A percentile compares a stretch with the other conserved stretches of the same genome.
Conservation (phyloP, 2,888 invertebrate species). For the Cephus pygmeus region DNA sequence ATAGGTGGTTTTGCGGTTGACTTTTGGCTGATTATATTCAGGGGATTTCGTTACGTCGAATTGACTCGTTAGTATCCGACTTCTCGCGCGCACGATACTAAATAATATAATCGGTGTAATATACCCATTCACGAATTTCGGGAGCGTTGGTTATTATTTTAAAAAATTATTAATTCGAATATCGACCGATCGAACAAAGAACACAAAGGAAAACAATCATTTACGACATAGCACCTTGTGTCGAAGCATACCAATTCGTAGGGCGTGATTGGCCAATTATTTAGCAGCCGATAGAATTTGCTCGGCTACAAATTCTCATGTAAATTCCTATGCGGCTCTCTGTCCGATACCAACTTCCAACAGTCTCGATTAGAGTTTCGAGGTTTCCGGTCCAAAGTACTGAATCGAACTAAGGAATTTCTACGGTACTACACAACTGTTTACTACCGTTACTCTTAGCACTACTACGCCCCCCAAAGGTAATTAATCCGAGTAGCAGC, state of each 20-base stretch:
- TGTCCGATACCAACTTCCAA: not conserved
- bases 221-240: not conserved
- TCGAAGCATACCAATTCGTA: not conserved
- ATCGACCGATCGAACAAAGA: not conserved
- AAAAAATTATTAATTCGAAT: not conserved
- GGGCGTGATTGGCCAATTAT: not conserved
- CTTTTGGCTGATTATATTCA: not conserved
- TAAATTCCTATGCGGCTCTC: not conserved
- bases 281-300: not conserved
- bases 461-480: not conserved
- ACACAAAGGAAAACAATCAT: not conserved
- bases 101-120: not conserved
- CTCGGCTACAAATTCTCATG: not conserved
- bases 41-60: not conserved
- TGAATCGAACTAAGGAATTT: not conserved
- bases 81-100: not conserved
- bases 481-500: not conserved
- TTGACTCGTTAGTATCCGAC: not conserved
- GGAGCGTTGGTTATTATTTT: not conserved
- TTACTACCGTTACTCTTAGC: not conserved
- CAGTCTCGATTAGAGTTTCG: not conserved
- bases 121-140: not conserved
- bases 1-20: not conserved
- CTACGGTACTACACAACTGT: not conserved
- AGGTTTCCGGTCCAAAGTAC: not conserved